Base-by-base conservation (phyloP, 2,113 vertebrate genomes). In the Psilopogon haemacephalus region DNA sequence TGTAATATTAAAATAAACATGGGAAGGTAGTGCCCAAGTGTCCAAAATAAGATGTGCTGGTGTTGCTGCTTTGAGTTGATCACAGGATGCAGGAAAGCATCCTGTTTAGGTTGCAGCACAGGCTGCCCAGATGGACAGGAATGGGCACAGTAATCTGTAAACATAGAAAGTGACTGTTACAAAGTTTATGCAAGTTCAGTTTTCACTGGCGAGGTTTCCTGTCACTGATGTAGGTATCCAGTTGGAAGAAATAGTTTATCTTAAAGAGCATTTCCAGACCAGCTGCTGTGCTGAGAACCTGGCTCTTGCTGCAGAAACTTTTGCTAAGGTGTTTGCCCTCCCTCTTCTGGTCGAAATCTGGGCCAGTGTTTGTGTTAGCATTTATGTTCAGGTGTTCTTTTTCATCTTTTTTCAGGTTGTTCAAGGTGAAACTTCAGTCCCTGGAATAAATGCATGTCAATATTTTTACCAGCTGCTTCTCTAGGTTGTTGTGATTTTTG, bases 101-200 rank as follows among this genome's bases (percentile, higher is more conserved):
- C 54, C 17, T 69, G 32, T 48, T 24, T 3, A 19, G n/a, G 23
- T 68, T 78, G 50, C 21, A 24, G 23, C n/a, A 11, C 28, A 15
- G 46, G 32, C 65, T 77, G 38, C 37, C 27, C 38, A 17, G 7
- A 48, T 15, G 64, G 58, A 18, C 48, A 44, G 58, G 54, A 55
- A 16, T 23, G 50, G 55, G 24, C 23, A 33, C 0, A 0, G 20
- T 28, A 4, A 55, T 60, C 32, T 19, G 38, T 38, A 37, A 44
- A 44, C 42, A 44, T 16, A 44, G 42, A 44, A 17, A 16, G 42
- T 44, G 42, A 18, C 42, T 44, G 18, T 44, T 5, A 48, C 0
- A 0, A 56, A 28, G 13, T 35, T 75, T 40, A 11, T 12, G 24
- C 42, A 69, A 37, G 65, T 40, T 70, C 73, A 44, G 26, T 40